Evolutionary conservation across 1,140 invertebrate genomes (phyloP).

Genomic region (Lepidostoma basale): DNA sequence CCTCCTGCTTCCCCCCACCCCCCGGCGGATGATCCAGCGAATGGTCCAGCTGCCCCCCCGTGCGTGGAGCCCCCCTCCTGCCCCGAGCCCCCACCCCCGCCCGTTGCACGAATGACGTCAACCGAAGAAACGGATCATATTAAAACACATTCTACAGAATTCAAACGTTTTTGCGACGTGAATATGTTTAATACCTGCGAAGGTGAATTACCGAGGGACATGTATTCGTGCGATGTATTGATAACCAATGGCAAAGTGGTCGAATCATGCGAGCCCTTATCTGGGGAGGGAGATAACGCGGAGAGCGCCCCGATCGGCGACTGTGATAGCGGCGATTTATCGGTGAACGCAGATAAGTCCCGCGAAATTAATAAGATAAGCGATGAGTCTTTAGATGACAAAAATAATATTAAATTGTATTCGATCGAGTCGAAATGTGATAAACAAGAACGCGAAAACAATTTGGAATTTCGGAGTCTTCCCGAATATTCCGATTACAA

Average conservation of each 20-base stretch:
- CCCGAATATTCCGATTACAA: neutral
- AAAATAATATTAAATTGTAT: no score
- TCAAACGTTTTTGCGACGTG: constrained; percentile 40
- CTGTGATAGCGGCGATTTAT: neutral
- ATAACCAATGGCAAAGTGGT: constrained; percentile 5
- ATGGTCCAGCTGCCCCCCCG: neutral
- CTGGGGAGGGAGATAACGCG: constrained; percentile 5
- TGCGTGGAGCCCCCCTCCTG: no score
- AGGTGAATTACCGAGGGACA: neutral
- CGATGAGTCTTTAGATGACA: no score
- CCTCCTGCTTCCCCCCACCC: no score
- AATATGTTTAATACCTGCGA: constrained; percentile 40
- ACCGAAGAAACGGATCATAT: neutral
- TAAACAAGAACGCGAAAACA: no score
- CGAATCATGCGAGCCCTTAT: neutral
- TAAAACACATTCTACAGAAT: constrained; percentile 35
- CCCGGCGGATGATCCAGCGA: neutral
- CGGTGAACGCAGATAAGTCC: neutral
- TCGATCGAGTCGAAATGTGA: no score
- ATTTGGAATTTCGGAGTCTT: neutral
- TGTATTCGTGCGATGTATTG: constrained; percentile 7
- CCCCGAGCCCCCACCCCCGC: neutral
- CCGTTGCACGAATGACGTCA: neutral
- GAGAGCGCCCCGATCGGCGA: neutral
- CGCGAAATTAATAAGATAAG: neutral